A percentile compares a stretch with the other conserved stretches of the same genome.
These are phyloP conservation scores for Ceyx cyanopectus DNA, from an alignment of 2,113 vertebrate species.

Conservation along the genomic window DNA sequence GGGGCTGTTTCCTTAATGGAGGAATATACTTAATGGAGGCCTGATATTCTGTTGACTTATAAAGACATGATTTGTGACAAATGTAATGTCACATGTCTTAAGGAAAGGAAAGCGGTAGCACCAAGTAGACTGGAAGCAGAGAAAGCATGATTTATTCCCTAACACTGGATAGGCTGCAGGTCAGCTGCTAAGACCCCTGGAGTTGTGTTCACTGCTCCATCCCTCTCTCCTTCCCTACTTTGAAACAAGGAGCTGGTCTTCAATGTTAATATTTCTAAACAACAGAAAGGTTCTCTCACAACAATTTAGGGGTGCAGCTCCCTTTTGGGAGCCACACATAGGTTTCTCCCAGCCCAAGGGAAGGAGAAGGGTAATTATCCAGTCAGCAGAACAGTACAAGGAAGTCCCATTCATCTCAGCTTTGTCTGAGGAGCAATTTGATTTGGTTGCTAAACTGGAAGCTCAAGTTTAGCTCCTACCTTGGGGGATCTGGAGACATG, in stretches of 20 bases:
- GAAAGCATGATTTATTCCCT: background rate
- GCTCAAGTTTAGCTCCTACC: background rate
- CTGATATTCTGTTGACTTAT: background rate
- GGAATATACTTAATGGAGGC: background rate
- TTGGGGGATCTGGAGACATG: rapidly evolving
- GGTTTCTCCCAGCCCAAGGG: background rate
- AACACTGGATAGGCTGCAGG: background rate
- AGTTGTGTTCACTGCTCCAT: background rate
- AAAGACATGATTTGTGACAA: background rate
- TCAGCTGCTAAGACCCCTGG: background rate
- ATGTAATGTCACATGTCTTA: background rate
- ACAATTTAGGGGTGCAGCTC: background rate
- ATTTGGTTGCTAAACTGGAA: background rate
- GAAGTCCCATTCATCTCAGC: background rate
- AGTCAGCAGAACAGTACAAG: background rate
- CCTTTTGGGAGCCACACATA: background rate
- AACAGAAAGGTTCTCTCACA: background rate
- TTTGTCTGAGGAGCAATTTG: background rate
- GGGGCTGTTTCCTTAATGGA: background rate
- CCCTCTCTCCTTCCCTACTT: background rate
- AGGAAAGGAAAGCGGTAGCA: background rate
- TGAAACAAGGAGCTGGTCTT: background rate
- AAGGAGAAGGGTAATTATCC: background rate
- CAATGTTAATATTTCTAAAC: background rate
- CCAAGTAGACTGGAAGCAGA: rapidly evolving